Evolutionary conservation across 2,113 vertebrate species (phyloP), one percentile per base, ranked within the genome.

Genomic region (Vanacampus margaritifer): DNA sequence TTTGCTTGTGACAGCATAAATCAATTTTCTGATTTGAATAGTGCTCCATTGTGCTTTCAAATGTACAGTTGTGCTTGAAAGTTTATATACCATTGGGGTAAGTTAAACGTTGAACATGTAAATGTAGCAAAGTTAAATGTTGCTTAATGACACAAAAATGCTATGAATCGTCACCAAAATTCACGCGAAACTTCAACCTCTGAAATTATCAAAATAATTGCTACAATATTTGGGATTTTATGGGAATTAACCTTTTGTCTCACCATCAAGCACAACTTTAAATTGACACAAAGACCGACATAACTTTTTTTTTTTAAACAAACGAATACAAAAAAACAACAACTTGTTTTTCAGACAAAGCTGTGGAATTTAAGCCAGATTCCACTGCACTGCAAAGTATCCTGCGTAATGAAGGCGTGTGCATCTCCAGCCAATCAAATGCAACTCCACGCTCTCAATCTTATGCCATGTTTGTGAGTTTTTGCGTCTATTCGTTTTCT

Each of bases 371-470:
- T 59, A 73, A 79, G 65, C 1, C 72, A 3, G 73, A 88, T 74
- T 81, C 84, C 0, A n/a, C 76, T 0, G 87, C 88, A 61, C 65
- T 90, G 54, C 74, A 78, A 26, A 86, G 79, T 69, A 79, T 91
- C 72, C 87, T 90, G 23, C 51, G 36, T 10, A 84, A 88, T 17
- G 81, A 87, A 59, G 81, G 77, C 45, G 60, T 84, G 3, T 65
- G 14, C n/a, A 17, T 62, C 26, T 57, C 26, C 35, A 62, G 37
- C 23, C 63, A 36, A 13, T 60, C 28, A 23, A 43, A 60, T 75
- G 39, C 56, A 57, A 73, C 79, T 62, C 71, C 68, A 0, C 67
- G 74, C 2, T 82, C 75, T 11, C 88, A 84, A 67, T 14, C 74
- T 61, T 37, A 21, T 32, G 12, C 16, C 6, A 43, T 41, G 17